Conservation (phyloP, 1,140 invertebrate species). For the Littorina saxatilis region DNA sequence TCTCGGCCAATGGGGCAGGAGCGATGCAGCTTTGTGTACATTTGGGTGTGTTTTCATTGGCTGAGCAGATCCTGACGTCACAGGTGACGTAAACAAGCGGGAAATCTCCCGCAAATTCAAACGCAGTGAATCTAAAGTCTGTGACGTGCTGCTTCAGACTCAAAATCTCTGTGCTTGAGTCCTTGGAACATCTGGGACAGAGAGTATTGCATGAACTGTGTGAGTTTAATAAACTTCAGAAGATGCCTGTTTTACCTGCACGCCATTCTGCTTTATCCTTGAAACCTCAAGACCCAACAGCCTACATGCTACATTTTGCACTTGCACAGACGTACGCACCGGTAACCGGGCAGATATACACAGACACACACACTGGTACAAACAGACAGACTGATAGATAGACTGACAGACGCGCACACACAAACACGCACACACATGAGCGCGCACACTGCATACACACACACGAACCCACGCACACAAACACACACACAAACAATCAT, state of each 20-base stretch:
- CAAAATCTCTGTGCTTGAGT: slow-evolving; percentile 4
- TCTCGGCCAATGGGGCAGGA: not conserved
- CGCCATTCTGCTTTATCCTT: no score
- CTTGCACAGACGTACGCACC: not conserved
- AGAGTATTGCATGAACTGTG: no score
- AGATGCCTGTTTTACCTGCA: no score
- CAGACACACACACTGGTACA: not conserved
- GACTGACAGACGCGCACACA: no score
- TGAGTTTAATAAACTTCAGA: no score
- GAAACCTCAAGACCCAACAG: no score
- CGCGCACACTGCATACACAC: no score
- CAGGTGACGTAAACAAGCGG: slow-evolving; percentile 1
- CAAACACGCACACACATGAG: no score
- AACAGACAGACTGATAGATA: not conserved
- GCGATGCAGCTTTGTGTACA: not conserved
- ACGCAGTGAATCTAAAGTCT: slow-evolving; percentile 25
- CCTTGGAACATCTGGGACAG: slow-evolving; percentile 16
- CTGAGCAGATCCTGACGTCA: slow-evolving; percentile 32
- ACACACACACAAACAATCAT: no score
- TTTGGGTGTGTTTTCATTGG: not conserved
- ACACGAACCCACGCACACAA: no score
- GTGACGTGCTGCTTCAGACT: not conserved
- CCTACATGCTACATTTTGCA: no score
- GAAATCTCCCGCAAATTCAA: slow-evolving; percentile 27
- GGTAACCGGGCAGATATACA: no score